phyloP scores from a whole-genome alignment of 2,797 vertebrate species.

The Leuciscus waleckii region DNA sequence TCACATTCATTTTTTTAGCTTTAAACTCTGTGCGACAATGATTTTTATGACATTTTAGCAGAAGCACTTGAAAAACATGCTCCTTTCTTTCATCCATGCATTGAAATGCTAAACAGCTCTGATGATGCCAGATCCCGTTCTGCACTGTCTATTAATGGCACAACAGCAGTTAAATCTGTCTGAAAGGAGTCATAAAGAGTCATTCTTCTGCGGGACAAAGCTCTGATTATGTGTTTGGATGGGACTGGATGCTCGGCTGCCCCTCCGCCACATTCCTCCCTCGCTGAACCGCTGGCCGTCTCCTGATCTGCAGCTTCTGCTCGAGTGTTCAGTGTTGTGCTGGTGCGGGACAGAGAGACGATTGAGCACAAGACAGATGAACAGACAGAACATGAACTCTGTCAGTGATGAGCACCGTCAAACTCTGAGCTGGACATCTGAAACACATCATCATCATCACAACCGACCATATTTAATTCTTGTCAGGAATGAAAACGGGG shows the following conservation, averaged over 20 bases:
- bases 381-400: background rate
- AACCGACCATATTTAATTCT: background rate
- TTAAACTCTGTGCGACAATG: background rate
- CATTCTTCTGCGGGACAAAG: conserved; percentile 52
- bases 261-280: conserved; percentile 12
- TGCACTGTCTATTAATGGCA: conserved; percentile 10
- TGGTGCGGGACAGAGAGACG: conserved; percentile 2
- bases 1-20: background rate
- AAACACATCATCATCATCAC: background rate
- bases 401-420: background rate
- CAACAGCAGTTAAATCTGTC: conserved; percentile 4
- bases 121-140: conserved; percentile 9
- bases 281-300: background rate
- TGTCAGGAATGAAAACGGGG: background rate
- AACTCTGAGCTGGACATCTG: background rate
- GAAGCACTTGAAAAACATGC: background rate
- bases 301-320: conserved; percentile 6
- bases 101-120: background rate
- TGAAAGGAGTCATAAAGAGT: conserved; percentile 18
- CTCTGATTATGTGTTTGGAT: conserved; percentile 37
- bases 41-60: background rate
- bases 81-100: background rate
- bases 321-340: background rate
- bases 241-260: background rate
- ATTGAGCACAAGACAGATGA: background rate